Evolutionary conservation across 2,888 invertebrate genomes (phyloP).

Genomic region (Polia nebulosa): DNA sequence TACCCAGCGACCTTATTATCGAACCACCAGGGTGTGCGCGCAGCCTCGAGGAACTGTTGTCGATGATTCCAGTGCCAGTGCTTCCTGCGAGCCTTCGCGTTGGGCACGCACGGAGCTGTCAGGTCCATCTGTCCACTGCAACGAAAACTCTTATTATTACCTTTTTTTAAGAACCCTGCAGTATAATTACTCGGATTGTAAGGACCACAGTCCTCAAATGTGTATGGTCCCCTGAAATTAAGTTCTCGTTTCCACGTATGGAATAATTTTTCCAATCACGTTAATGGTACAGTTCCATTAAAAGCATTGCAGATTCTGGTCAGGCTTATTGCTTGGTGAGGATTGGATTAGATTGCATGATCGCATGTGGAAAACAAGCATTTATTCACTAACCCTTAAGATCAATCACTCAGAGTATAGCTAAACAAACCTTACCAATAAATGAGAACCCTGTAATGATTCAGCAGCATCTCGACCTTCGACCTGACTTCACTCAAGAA

Average conservation of each 20-base stretch:
- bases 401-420: not conserved
- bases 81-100: constrained; percentile 75
- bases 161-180: too few relatives aligned
- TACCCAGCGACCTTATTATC: constrained; percentile 80
- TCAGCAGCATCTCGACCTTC: constrained; percentile 91
- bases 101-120: constrained; percentile 80
- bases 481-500: constrained; percentile 92
- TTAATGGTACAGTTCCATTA: too few relatives aligned
- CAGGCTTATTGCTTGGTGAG: too few relatives aligned
- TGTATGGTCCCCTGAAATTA: too few relatives aligned
- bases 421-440: constrained; percentile 87
- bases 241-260: too few relatives aligned
- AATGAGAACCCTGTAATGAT: constrained; percentile 92
- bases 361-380: too few relatives aligned
- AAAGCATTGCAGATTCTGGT: too few relatives aligned
- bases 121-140: constrained; percentile 84
- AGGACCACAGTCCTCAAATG: too few relatives aligned
- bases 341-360: too few relatives aligned
- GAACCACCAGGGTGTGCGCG: constrained; percentile 80
- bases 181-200: too few relatives aligned
- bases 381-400: not conserved
- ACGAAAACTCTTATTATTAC: constrained; percentile 11
- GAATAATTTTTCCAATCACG: too few relatives aligned
- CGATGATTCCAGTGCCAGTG: constrained; percentile 81
- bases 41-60: constrained; percentile 76